Conservation (phyloP, 2,797 vertebrate species). For the Lagocephalus sceleratus region DNA sequence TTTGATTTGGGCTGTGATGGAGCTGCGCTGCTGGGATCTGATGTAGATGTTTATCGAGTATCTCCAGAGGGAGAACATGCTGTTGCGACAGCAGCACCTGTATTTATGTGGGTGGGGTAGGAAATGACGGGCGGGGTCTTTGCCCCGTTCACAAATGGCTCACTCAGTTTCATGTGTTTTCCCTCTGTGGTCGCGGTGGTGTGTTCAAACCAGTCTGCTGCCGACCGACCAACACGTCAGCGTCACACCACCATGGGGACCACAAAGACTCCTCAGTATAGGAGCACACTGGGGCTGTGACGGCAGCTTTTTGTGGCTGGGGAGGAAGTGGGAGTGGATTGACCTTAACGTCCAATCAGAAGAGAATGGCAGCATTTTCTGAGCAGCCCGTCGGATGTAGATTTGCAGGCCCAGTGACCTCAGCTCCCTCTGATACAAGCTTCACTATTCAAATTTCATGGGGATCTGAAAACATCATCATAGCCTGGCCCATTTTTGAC, state of each 20-base stretch:
- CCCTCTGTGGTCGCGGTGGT: constrained; percentile 25
- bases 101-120: constrained; percentile 21
- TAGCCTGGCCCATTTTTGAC: no score
- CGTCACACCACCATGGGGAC: constrained; percentile 43
- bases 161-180: constrained; percentile 32
- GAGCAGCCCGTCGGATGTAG: not conserved
- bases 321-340: not conserved
- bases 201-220: constrained; percentile 42
- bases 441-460: not conserved
- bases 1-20: no score
- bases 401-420: constrained; percentile 1
- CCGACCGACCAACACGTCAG: constrained; percentile 33
- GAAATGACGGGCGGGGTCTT: constrained; percentile 41
- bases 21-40: no score
- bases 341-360: constrained; percentile 9
- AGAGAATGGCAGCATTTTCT: not conserved
- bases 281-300: constrained; percentile 33
- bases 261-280: constrained; percentile 71
- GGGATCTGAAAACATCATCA: not conserved
- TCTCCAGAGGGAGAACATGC: no score
- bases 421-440: not conserved
- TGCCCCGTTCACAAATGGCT: constrained; percentile 30
- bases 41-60: no score
- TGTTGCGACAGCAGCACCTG: not conserved
- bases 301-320: not conserved